phyloP scores from a whole-genome alignment of 2,888 invertebrate species.

The Ischnura elegans region DNA sequence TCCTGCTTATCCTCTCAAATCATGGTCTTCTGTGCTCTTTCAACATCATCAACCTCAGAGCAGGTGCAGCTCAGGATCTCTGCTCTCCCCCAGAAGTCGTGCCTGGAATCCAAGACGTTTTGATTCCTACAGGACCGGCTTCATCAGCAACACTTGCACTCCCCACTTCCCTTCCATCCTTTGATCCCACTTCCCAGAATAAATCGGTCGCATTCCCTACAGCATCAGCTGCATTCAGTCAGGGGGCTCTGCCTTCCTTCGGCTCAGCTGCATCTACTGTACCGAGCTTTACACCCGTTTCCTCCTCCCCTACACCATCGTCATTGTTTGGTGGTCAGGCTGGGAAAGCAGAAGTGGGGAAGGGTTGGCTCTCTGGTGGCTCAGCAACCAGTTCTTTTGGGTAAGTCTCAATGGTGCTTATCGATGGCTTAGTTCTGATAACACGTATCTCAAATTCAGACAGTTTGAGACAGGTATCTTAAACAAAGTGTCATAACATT shows the following conservation, averaged over 20 bases:
- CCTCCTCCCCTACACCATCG: neutral
- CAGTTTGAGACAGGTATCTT: too few species aligned
- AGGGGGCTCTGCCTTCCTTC: neutral
- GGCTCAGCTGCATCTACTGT: neutral
- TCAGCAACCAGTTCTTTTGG: neutral
- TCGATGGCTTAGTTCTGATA: too few species aligned
- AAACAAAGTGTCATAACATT: too few species aligned
- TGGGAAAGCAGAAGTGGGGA: neutral
- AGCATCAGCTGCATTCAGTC: neutral
- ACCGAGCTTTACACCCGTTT: conserved; percentile 11
- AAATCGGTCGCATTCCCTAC: neutral
- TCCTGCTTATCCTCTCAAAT: conserved; percentile 88
- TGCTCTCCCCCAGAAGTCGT: conserved; percentile 83
- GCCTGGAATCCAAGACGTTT: conserved; percentile 71
- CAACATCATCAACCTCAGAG: conserved; percentile 86
- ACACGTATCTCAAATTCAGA: too few species aligned
- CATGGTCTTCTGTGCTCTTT: conserved; percentile 89
- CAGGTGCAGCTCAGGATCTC: conserved; percentile 80
- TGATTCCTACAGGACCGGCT: neutral
- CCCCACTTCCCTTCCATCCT: neutral
- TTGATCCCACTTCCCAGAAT: neutral
- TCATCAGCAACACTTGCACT: neutral
- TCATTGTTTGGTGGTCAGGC: neutral
- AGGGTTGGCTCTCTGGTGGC: conserved; percentile 44
- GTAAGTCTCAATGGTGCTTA: too few species aligned